A percentile compares a stretch with the other conserved stretches of the same genome.
phyloP scores from a whole-genome alignment of 2,113 vertebrate genomes.

The Psophia crepitans region DNA sequence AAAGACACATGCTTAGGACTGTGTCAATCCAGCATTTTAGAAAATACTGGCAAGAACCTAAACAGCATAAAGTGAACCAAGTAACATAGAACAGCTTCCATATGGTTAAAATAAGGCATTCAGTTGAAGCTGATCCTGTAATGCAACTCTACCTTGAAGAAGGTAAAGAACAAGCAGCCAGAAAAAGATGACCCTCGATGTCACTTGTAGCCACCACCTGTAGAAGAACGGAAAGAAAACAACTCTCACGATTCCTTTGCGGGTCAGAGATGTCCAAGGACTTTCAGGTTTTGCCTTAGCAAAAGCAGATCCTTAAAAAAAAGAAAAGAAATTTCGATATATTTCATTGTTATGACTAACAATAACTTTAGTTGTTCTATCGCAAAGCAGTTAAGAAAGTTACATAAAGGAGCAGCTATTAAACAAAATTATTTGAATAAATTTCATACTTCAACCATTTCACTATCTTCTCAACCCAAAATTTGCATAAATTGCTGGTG shows the following conservation, averaged over 20 bases:
- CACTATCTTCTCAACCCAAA: background rate
- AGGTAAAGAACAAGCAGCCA: slow-evolving; percentile 93
- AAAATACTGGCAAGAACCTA: background rate
- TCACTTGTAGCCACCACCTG: slow-evolving; percentile 98
- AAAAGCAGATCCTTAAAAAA: slow-evolving; percentile 90
- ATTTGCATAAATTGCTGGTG: background rate
- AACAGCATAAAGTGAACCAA: background rate
- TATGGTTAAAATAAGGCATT: slow-evolving; percentile 12
- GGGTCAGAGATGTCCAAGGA: slow-evolving; percentile 95
- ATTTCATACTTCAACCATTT: background rate
- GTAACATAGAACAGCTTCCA: background rate
- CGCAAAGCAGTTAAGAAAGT: background rate
- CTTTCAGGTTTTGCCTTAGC: slow-evolving; percentile 99
- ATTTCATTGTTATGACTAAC: background rate
- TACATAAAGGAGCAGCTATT: background rate
- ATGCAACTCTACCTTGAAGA: slow-evolving; percentile 86
- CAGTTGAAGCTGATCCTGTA: background rate
- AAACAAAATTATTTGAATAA: background rate
- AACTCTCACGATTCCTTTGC: slow-evolving; percentile 96
- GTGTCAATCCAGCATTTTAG: background rate
- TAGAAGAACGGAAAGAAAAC: slow-evolving; percentile 98
- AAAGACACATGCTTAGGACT: background rate
- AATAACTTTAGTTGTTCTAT: background rate
- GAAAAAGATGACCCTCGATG: slow-evolving; percentile 91
- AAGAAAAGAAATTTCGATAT: background rate